phyloP scores from a whole-genome alignment of 2,888 invertebrate genomes.

The Melanargia galathea region DNA sequence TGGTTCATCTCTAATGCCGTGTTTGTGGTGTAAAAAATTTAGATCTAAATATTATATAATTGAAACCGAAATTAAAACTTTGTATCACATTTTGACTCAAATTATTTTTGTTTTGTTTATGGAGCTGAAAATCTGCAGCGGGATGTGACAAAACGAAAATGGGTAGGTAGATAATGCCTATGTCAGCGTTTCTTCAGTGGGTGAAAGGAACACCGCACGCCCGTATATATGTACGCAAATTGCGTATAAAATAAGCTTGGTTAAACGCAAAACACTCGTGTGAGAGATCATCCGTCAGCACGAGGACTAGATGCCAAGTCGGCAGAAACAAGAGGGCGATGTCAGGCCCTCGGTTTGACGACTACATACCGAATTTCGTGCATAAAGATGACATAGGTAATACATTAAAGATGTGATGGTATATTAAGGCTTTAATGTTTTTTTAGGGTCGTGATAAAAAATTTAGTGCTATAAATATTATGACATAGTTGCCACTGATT shows the following conservation, averaged over 20 bases:
- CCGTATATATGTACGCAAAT: constrained; percentile 20
- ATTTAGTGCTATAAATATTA: too few relatives aligned
- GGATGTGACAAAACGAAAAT: background rate
- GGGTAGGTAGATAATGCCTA: background rate
- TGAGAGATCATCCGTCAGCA: constrained; percentile 44
- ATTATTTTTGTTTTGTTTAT: too few relatives aligned
- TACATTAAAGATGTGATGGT: constrained; percentile 37
- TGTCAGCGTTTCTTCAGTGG: background rate
- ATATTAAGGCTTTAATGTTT: background rate
- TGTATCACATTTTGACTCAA: too few relatives aligned
- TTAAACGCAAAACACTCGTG: constrained; percentile 31
- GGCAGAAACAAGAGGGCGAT: constrained; percentile 50
- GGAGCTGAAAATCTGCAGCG: too few relatives aligned
- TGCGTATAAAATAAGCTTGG: constrained; percentile 26
- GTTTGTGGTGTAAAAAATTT: too few relatives aligned
- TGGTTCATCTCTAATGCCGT: too few relatives aligned
- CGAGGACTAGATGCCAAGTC: constrained; percentile 46
- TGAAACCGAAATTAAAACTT: too few relatives aligned
- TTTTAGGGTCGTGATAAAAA: background rate
- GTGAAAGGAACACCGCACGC: background rate
- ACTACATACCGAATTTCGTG: constrained; percentile 39
- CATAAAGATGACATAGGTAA: constrained; percentile 33
- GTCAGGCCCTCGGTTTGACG: constrained; percentile 48
- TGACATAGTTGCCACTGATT: too few relatives aligned
- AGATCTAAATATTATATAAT: too few relatives aligned